Conservation (phyloP, 2,888 invertebrate genomes). For the Nesidiocoris tenuis region DNA sequence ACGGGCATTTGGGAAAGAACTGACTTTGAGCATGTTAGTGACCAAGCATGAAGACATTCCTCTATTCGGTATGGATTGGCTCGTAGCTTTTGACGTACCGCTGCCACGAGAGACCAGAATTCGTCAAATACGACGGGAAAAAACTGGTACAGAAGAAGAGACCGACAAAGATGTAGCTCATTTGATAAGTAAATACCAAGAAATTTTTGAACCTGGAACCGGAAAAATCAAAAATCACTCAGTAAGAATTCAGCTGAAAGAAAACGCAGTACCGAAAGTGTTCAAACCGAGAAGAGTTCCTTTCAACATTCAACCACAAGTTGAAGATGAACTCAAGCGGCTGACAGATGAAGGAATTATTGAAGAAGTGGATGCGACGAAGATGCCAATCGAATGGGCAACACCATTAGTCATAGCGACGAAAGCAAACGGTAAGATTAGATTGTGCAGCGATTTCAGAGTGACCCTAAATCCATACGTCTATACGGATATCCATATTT, state of each 20-base stretch:
- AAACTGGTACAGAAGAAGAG: background rate
- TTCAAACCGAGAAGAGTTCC: conserved; percentile 17
- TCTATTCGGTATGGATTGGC: conserved; percentile 12
- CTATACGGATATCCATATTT: too few species aligned
- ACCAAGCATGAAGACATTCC: conserved; percentile 2
- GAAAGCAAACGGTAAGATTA: background rate
- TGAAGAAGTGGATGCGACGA: conserved; percentile 13
- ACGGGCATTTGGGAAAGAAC: background rate
- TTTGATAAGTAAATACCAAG: background rate
- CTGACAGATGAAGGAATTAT: background rate
- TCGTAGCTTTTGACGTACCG: background rate
- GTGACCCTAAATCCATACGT: background rate
- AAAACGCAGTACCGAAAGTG: background rate
- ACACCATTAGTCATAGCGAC: conserved; percentile 8
- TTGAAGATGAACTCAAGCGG: conserved; percentile 10
- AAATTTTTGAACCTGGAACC: background rate
- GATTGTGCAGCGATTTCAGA: conserved; percentile 13
- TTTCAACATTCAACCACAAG: background rate
- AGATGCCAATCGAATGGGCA: conserved; percentile 18
- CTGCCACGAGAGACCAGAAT: background rate
- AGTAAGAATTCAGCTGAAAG: background rate
- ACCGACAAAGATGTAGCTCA: background rate
- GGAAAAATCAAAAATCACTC: background rate
- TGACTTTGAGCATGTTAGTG: background rate
- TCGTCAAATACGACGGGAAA: background rate